Conservation (phyloP, 1,140 invertebrate genomes). For the Aphidius gifuensis region DNA sequence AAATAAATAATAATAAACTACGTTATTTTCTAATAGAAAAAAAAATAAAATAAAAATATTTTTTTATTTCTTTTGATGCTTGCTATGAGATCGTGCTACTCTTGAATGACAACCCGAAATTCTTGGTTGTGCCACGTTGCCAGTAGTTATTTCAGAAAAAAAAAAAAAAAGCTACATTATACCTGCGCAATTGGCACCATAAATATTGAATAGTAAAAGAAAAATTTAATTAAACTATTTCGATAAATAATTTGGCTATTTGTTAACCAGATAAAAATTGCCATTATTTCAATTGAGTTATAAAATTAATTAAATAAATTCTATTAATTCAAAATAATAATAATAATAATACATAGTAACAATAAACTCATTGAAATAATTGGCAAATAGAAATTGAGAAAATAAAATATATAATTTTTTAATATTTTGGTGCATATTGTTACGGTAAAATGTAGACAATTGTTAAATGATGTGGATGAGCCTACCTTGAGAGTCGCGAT, state of each 20-base stretch:
- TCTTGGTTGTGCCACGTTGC: constrained; percentile 50
- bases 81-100: constrained; percentile 52
- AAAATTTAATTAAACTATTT: neutral
- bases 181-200: constrained; percentile 48
- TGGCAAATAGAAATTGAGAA: neutral
- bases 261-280: neutral
- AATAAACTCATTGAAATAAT: neutral
- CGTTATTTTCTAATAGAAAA: too few relatives aligned
- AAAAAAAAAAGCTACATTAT: constrained; percentile 36
- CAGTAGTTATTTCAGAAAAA: constrained; percentile 36
- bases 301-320: neutral
- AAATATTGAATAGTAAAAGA: constrained; percentile 1
- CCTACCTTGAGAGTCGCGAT: constrained; percentile 77
- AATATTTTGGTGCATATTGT: constrained; percentile 46
- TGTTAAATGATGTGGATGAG: constrained; percentile 49
- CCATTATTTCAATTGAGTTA: neutral
- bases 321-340: neutral
- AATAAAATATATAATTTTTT: neutral
- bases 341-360: neutral
- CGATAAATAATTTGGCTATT: neutral
- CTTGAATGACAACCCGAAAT: constrained; percentile 44
- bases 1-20: too few relatives aligned
- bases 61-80: constrained; percentile 8
- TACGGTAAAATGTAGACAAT: constrained; percentile 40
- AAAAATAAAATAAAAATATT: constrained; percentile 5